Evolutionary conservation across 1,140 invertebrate species (phyloP).

Genomic region (Hetaerina americana): DNA sequence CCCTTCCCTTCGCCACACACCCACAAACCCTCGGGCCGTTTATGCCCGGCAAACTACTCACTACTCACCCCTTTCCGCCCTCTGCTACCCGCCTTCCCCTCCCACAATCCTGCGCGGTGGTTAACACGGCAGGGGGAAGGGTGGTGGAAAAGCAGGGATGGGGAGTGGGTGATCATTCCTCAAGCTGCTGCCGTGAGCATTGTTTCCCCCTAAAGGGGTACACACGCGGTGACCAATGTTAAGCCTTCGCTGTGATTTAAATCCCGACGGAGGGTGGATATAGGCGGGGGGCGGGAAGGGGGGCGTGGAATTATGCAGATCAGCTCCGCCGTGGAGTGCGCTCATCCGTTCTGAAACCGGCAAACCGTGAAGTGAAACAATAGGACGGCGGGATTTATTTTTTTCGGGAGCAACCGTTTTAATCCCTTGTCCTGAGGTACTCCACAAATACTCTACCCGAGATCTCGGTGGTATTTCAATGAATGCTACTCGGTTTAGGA

Average conservation of each 20-base stretch:
- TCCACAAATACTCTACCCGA: too few relatives aligned
- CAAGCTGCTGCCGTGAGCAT: neutral
- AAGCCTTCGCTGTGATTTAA: neutral
- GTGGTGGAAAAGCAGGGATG: too few relatives aligned
- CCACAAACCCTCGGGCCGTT: neutral
- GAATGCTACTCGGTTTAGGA: too few relatives aligned
- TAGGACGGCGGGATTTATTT: too few relatives aligned
- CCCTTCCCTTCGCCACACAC: neutral
- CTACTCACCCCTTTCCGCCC: neutral
- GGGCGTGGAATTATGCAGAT: neutral
- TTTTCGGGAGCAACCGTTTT: too few relatives aligned
- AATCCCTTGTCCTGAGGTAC: neutral
- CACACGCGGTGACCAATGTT: neutral
- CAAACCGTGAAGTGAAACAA: neutral
- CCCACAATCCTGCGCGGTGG: too few relatives aligned
- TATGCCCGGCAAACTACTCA: neutral
- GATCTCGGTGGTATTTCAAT: too few relatives aligned
- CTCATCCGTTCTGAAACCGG: neutral
- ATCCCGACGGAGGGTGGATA: neutral
- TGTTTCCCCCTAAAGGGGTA: neutral
- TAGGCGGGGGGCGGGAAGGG: neutral
- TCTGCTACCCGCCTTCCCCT: too few relatives aligned
- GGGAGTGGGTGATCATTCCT: neutral
- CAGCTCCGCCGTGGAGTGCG: neutral
- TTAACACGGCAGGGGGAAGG: too few relatives aligned